Evolutionary conservation across 2,113 vertebrate genomes (phyloP).

Genomic region (Ailurus styani): DNA sequence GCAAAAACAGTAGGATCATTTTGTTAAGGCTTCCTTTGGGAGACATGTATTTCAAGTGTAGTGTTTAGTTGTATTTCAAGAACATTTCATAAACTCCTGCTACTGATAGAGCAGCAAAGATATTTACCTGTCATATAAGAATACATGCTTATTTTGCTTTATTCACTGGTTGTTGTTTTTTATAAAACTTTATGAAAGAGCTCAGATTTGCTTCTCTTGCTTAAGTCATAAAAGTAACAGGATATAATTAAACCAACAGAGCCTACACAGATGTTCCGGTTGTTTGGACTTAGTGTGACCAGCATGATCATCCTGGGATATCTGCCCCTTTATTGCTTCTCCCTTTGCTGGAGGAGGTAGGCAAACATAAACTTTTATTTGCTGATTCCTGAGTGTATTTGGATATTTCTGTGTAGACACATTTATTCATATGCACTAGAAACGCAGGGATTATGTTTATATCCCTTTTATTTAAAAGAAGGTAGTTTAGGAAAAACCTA

Average conservation of each 20-base stretch:
- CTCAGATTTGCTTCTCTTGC: background rate
- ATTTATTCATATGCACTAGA: conserved; percentile 19
- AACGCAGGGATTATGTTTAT: background rate
- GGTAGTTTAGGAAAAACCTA: background rate
- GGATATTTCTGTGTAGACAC: background rate
- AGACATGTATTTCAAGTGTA: background rate
- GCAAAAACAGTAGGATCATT: conserved; percentile 48
- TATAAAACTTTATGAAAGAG: background rate
- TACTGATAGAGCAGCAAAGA: background rate
- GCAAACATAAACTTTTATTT: conserved; percentile 31
- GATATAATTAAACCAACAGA: conserved; percentile 71
- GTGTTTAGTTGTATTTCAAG: conserved; percentile 4
- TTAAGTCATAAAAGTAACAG: conserved; percentile 49
- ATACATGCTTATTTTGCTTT: background rate
- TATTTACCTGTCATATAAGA: conserved; percentile 22
- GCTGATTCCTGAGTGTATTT: background rate
- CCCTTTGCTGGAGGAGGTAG: conserved; percentile 70
- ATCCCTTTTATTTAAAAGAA: background rate
- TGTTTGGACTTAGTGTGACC: conserved; percentile 38
- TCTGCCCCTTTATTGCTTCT: conserved; percentile 68
- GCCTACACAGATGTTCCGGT: conserved; percentile 58
- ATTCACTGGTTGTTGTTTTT: background rate
- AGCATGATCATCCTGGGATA: conserved; percentile 60
- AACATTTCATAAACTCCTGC: conserved; percentile 15
- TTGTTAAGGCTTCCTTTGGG: conserved; percentile 30